Base-by-base conservation (phyloP, 2,797 vertebrate genomes). In the Nothura maculosa region DNA sequence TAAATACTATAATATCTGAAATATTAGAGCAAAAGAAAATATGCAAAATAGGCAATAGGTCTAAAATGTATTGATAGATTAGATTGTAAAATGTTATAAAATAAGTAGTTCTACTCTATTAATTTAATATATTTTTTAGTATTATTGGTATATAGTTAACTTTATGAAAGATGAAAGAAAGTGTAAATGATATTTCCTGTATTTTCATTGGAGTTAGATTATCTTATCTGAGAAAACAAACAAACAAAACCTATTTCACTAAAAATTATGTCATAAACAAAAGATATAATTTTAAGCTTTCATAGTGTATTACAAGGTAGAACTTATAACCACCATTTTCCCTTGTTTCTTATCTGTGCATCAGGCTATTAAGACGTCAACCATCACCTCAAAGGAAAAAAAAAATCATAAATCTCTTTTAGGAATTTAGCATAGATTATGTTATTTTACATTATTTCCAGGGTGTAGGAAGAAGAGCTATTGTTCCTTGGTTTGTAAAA, bases 71-170 rank as follows among this genome's bases (percentile, higher is more conserved):
- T 4, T 13, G 24, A 64, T 36, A 50, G 27, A 24, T 58, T 38
- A 2, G 5, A 24, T 70, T 64, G 55, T 45, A 52, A 58, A 50
- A 12, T 32, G 9, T 1, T 64, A 17, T 36, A 36, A 36, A 42
- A 42, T 40, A 70, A 81, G 40, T 42, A 47, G 15, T 32, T 88
- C 2, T 54, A 20, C 19, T 52, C 19, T 43, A 60, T 72, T 10
- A 21, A 32, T 72, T 57, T 45, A 45, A 28, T 52, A 24, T 34
- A 12, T 47, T 52, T 60, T 61, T 52, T 45, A 28, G 5, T 25
- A 47, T 40, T 50, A 34, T 0, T 7, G 12, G 14, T 1, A 0
- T 2, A 16, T 57, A 57, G 27, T 18, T 16, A n/a, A 22, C 34
- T 76, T n/a, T 14, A 43, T n/a, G 48, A 47, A 63, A 27, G 28